Evolutionary conservation across 2,888 invertebrate genomes (phyloP).

Genomic region (Tinea pellionella): DNA sequence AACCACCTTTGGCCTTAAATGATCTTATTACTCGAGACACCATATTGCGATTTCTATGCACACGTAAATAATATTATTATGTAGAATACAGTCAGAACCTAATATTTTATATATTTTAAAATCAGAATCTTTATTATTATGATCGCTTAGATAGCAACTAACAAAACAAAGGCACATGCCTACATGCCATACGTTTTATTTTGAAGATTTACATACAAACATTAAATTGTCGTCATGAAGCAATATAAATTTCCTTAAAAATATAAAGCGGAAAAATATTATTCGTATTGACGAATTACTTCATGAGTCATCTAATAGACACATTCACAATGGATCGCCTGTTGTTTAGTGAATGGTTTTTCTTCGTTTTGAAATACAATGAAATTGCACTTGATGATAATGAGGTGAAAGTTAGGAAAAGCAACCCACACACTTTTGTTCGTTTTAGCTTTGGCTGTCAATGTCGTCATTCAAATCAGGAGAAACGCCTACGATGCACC

Average conservation of each 20-base stretch:
- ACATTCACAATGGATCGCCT: background rate
- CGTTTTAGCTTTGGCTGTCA: constrained; percentile 11
- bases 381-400: constrained; percentile 14
- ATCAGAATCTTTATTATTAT: no score
- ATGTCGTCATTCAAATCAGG: constrained; percentile 11
- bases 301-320: background rate
- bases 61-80: no score
- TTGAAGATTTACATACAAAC: no score
- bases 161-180: no score
- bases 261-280: background rate
- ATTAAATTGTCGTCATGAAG: background rate
- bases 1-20: no score
- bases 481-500: constrained; percentile 2
- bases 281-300: background rate
- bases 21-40: no score
- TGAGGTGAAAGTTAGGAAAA: constrained; percentile 15
- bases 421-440: background rate
- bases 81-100: no score
- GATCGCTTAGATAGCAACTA: no score
- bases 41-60: no score
- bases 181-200: no score
- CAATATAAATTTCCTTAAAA: background rate
- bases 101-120: no score
- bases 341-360: background rate
- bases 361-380: constrained; percentile 13